A percentile compares a stretch with the other conserved stretches of the same genome.
Conservation (phyloP, 1,140 invertebrate species). For the Ephestia elutella region DNA sequence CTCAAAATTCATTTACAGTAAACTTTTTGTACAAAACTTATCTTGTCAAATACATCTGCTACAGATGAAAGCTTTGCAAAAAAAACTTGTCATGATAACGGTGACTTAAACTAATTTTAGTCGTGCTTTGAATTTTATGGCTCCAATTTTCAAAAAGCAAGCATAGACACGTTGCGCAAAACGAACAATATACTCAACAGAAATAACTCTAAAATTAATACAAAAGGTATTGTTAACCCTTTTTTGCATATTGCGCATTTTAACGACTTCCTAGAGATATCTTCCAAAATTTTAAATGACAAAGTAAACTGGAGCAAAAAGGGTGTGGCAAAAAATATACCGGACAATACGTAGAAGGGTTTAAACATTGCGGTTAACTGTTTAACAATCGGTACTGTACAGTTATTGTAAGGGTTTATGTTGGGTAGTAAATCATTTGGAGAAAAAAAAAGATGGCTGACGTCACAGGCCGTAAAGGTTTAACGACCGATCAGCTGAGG, state of each 20-base stretch:
- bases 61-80: neutral
- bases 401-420: slow-evolving; percentile 69
- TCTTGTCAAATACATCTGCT: slow-evolving; percentile 15
- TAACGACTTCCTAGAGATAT: slow-evolving; percentile 47
- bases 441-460: slow-evolving; percentile 57
- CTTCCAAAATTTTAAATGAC: slow-evolving; percentile 32
- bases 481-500: slow-evolving; percentile 66
- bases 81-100: neutral
- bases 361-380: slow-evolving; percentile 70
- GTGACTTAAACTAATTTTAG: neutral
- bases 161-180: slow-evolving; percentile 3
- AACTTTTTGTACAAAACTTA: slow-evolving; percentile 19
- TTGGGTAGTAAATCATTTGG: slow-evolving; percentile 64
- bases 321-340: slow-evolving; percentile 35
- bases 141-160: neutral
- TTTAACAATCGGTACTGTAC: slow-evolving; percentile 69
- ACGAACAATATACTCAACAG: slow-evolving; percentile 22
- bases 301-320: slow-evolving; percentile 67
- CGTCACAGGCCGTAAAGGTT: slow-evolving; percentile 63
- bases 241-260: slow-evolving; percentile 70
- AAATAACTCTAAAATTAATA: slow-evolving; percentile 23
- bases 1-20: slow-evolving; percentile 10
- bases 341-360: slow-evolving; percentile 62
- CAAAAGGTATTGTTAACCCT: slow-evolving; percentile 30
- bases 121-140: slow-evolving; percentile 7